Base-by-base conservation (phyloP, 2,888 invertebrate genomes). In the Machimus atricapillus region DNA sequence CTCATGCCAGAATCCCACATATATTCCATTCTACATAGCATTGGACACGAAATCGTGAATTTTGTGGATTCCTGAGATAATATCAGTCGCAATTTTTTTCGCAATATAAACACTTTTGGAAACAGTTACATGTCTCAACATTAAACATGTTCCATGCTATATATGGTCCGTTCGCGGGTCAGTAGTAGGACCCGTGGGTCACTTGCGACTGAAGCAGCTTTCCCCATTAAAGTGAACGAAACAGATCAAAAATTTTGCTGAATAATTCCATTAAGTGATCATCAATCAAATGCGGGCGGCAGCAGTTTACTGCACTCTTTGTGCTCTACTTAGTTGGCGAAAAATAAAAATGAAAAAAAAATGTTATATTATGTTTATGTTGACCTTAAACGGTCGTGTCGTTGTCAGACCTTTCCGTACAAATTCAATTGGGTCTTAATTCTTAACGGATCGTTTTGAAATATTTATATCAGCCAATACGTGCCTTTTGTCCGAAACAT, bases 241-340 rank as follows among this genome's bases (percentile, higher is more conserved):
- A 73, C 16, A 58, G 83, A 83, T 83, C 83, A 83, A 73, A 83
- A 66, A 76, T 83, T 83, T 40, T 83, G 83, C 83, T 83, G 83
- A 83, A 83, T 83, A 83, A 83, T 83, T 83, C 83, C 73, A 83
- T 83, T 83, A 83, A 73, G 40, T 23, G 34, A 66, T 83, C 83
- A 83, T 83, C 66, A 83, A 83, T 83, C 83, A 83, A 83, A 43
- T 83, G 58, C 83, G 73, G 83, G 58, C 66, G 66, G 31, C 46
- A 37, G 31, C 43, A 43, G 23, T 16, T 27, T n/a, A 31, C 27
- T 81, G 81, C 56, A 81, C 16, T 46, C 43, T 46, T 12, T 81
- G 81, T 81, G 81, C 31, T 81, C 81, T 31, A 81, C 52, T 81
- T 81, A 56, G 52, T 14, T n/a, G 16, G 27, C 14, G 16, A 31